A percentile compares a stretch with the other conserved stretches of the same genome.
phyloP scores from a whole-genome alignment of 2,888 invertebrate genomes.

The Athalia rosae region DNA sequence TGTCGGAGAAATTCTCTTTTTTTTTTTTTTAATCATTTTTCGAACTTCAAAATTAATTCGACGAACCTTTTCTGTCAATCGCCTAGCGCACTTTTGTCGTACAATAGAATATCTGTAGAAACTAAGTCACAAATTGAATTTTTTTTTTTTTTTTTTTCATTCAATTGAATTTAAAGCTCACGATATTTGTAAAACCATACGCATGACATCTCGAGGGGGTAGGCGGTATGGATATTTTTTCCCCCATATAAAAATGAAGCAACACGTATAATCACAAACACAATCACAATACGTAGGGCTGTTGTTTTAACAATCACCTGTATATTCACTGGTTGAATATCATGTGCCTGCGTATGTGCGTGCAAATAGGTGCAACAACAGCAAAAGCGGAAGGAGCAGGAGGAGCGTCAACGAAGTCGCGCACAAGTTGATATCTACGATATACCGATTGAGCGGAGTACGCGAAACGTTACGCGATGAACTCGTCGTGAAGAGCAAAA shows the following conservation, averaged over 20 bases:
- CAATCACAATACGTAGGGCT: conserved; percentile 39
- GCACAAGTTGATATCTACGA: not conserved
- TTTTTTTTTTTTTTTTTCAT: not conserved
- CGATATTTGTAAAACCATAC: no score
- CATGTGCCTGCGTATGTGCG: not conserved
- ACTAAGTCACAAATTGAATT: not conserved
- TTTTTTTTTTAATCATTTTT: no score
- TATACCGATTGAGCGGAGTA: no score
- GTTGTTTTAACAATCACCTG: conserved; percentile 39
- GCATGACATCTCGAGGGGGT: no score
- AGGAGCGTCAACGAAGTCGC: not conserved
- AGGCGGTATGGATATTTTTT: no score
- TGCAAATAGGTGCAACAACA: conserved; percentile 1
- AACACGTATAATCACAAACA: conserved; percentile 44
- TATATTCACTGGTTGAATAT: conserved; percentile 32
- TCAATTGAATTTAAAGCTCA: not conserved
- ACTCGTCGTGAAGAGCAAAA: no score
- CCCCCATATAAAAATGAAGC: not conserved
- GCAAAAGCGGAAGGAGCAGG: not conserved
- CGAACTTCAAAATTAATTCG: not conserved
- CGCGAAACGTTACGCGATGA: no score
- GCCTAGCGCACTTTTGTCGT: not conserved
- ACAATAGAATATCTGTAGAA: not conserved
- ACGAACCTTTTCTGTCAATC: conserved; percentile 22
- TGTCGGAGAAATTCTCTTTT: not conserved